These are phyloP conservation scores for Sepioteuthis lessoniana DNA, from an alignment of 2,888 invertebrate genomes.

Conservation along the genomic window DNA sequence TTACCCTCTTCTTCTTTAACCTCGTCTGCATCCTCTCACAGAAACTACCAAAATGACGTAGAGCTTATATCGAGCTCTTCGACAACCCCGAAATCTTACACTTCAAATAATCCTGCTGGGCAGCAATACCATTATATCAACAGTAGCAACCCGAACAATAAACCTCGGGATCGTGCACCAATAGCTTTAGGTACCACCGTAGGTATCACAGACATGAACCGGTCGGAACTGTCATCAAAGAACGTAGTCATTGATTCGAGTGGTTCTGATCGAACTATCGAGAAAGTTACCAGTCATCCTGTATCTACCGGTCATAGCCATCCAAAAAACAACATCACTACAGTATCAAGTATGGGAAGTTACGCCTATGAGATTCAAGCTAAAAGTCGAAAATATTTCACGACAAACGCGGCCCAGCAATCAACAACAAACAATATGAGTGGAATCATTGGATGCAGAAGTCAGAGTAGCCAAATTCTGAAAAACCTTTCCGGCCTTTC, in stretches of 20 bases:
- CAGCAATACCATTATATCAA: neutral
- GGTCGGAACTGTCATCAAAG: neutral
- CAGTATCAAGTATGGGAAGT: neutral
- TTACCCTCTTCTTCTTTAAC: neutral
- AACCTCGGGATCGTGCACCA: neutral
- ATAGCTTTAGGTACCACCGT: neutral
- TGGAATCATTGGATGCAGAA: neutral
- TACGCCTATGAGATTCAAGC: conserved; percentile 38
- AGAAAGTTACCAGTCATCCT: neutral
- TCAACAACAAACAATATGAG: conserved; percentile 3
- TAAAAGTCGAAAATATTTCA: conserved; percentile 44
- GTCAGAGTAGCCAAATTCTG: neutral
- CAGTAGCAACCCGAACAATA: neutral
- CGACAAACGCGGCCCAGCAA: neutral
- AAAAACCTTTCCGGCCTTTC: neutral
- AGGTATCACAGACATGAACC: neutral
- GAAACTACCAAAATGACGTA: neutral
- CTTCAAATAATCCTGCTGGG: neutral
- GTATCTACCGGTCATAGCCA: neutral
- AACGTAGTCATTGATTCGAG: neutral
- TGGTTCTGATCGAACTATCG: neutral
- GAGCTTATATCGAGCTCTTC: neutral
- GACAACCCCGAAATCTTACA: neutral
- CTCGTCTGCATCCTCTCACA: neutral
- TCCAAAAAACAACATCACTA: neutral